These are phyloP conservation scores for Chaetops frenatus DNA, from an alignment of 2,113 vertebrate genomes.

Conservation along the genomic window DNA sequence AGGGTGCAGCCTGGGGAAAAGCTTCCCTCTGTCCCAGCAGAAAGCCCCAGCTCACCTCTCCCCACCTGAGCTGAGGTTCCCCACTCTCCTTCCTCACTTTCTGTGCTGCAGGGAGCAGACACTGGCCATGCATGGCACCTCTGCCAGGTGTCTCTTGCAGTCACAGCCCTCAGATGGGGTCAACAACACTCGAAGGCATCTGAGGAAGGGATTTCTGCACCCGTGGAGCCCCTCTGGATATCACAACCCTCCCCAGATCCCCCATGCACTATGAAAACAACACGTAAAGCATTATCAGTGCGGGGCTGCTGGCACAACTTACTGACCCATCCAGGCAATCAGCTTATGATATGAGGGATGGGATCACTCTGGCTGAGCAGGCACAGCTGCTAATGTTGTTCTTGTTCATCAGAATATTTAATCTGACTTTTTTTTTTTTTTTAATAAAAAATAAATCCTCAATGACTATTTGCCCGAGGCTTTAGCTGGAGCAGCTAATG, in stretches of 20 bases:
- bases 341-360: conserved; percentile 49
- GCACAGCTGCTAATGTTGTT: conserved; percentile 62
- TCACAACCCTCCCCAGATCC: neutral
- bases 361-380: conserved; percentile 35
- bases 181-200: neutral
- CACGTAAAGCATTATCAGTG: neutral
- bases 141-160: neutral
- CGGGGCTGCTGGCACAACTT: neutral
- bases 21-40: neutral
- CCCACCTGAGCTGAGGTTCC: neutral
- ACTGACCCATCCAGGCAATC: conserved; percentile 42
- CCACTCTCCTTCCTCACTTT: neutral
- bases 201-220: neutral
- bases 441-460: conserved; percentile 65
- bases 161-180: neutral
- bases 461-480: conserved; percentile 59
- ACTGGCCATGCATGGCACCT: rapidly evolving
- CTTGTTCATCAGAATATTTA: conserved; percentile 59
- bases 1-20: neutral
- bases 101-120: neutral
- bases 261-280: neutral
- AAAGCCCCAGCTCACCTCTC: neutral
- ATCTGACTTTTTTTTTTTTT: conserved; percentile 30
- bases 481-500: conserved; percentile 52
- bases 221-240: neutral